Base-by-base conservation (phyloP, 2,797 vertebrate species). In the Eidolon dupreanum region DNA sequence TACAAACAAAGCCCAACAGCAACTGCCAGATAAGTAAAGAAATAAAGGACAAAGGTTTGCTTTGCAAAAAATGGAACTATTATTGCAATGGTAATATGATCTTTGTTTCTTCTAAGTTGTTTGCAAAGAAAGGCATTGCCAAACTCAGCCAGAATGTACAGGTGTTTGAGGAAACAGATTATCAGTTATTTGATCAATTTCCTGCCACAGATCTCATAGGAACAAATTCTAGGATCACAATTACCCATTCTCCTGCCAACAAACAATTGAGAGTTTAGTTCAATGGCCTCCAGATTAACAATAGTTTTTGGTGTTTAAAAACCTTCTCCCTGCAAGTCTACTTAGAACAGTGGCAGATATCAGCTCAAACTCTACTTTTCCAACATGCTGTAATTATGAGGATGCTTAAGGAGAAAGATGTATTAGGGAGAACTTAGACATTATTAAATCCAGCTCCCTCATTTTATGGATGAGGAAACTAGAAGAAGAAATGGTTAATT, bases 91-190 rank as follows among this genome's bases (percentile, higher is more conserved):
- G 92, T 84, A 70, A 94, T 20, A 65, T 1, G 71, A 96, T 36
- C 92, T 86, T 46, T 55, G 19, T 92, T 82, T 81, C 90, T 92
- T 65, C 61, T 57, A 2, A 51, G 43, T 31, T 81, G 57, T 95
- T 92, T 96, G 78, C 73, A 70, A 51, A 97, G 68, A 70, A 51
- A 97, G 68, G 65, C 61, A 5, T 16, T 84, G 66, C 87, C 75
- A 93, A 96, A 41, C 73, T 71, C 65, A 20, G 85, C 74, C 84
- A 82, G 49, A 82, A 83, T 8, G 75, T 28, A 85, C 95, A 97
- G 96, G 96, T 96, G 96, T 91, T 86, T 43, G 81, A 73, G 82
- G 82, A 96, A 81, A 36, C 78, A 93, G 86, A 88, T 85, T 68
- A 66, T 41, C 77, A 38, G 68, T 46, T 57, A 90, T 41, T 66